Conservation (phyloP, 2,888 invertebrate genomes). For the Formica aserva region DNA sequence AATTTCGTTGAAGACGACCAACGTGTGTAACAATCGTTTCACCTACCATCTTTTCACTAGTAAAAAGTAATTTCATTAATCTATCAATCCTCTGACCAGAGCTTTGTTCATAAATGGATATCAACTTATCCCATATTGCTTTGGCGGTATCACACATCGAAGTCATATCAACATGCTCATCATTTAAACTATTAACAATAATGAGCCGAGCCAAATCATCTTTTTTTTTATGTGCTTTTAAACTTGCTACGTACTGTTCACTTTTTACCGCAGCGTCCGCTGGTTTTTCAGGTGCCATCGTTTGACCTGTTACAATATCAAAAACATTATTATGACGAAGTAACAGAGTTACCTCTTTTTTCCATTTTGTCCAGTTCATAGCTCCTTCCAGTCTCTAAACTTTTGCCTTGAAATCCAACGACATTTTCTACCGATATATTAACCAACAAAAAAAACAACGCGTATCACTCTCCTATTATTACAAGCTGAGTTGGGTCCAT, state of each 20-base stretch:
- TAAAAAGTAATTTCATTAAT: neutral
- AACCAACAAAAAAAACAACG: too few species aligned
- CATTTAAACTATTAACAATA: neutral
- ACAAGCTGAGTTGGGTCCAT: too few species aligned
- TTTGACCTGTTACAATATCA: neutral
- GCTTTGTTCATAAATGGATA: neutral
- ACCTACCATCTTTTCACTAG: neutral
- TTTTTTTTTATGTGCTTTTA: neutral
- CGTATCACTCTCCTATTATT: too few species aligned
- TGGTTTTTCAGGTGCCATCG: neutral
- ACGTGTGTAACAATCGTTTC: neutral
- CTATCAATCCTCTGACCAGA: neutral
- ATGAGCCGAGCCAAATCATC: neutral
- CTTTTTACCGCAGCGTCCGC: neutral
- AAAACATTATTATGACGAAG: neutral
- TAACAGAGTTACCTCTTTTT: neutral
- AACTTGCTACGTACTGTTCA: neutral
- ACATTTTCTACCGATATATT: neutral
- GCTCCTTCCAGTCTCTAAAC: neutral
- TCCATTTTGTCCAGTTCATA: neutral
- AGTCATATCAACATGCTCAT: neutral
- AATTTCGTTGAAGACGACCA: neutral
- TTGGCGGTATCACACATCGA: neutral
- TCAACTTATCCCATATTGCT: neutral
- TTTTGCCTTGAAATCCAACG: neutral